Base-by-base conservation (phyloP, 2,888 invertebrate species). In the Trissolcus japonicus region DNA sequence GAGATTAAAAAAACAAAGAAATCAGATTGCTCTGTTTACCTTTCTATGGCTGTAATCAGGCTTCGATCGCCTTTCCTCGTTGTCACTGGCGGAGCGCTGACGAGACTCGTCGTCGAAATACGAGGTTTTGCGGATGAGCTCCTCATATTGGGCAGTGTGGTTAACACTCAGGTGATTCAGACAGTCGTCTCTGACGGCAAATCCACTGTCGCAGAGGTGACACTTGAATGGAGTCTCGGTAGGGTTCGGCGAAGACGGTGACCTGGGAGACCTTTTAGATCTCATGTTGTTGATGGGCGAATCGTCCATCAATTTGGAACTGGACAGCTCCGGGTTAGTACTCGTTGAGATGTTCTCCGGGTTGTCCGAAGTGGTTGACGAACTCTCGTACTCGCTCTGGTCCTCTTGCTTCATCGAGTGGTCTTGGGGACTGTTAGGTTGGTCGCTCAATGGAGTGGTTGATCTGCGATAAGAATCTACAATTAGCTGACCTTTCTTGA, bases 171-270 rank as follows among this genome's bases (percentile, higher is more conserved):
- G 94, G 85, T 98, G 98, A 35, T 94, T 94, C 75, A 97, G 90
- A 19, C 96, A 95, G 16, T 94, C 94, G 74, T 93, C 92, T 2
- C 97, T 91, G 51, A 95, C 95, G 0, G 93, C 92, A 84, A 95
- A 98, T 0, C 96, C 95, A 7, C 93, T 94, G 83, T 97, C 97
- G 87, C 98, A 98, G 0, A 98, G 91, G 89, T 98, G 97, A 86
- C 98, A 98, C 89, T 97, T 97, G 90, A 95, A 97, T 6, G 95
- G 95, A 63, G 95, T 89, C 80, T 95, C 95, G 53, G 73, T 60
- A 40, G 87, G 86, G 2, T 87, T 86, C 0, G 89, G 88, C 0
- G 89, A 88, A 0, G 86, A 85, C 0, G 89, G 89, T 0, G 87
- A 83, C 19, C 84, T 82, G 0, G 83, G 76, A 0, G 82, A 77